phyloP scores from a whole-genome alignment of 53 echinoderm and acorn worm species.

The Glandiceps talaboti region DNA sequence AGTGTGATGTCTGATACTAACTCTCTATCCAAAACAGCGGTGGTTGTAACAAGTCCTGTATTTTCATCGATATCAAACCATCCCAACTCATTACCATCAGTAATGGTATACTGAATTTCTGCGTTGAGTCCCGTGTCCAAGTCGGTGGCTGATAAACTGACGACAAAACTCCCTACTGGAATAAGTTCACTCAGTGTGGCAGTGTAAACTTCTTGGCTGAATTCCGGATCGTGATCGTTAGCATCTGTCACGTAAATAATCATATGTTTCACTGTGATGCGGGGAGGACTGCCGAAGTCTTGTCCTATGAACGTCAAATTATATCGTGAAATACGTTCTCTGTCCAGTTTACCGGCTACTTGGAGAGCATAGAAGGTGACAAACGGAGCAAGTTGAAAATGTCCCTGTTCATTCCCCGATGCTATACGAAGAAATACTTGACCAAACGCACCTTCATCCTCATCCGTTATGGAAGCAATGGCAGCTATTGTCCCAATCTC shows the following conservation, averaged over 20 bases:
- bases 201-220: conserved; percentile 32
- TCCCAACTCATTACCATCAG: conserved; percentile 48
- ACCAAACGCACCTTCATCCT: conserved; percentile 59
- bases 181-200: conserved; percentile 45
- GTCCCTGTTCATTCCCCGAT: conserved; percentile 50
- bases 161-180: conserved; percentile 67
- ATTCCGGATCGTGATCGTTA: conserved; percentile 73
- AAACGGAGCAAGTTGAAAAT: conserved; percentile 32
- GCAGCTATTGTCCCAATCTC: conserved; percentile 23
- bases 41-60: conserved; percentile 70
- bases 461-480: conserved; percentile 47
- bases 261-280: conserved; percentile 19
- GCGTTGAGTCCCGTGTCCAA: conserved; percentile 70
- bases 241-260: conserved; percentile 57
- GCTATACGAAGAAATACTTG: conserved; percentile 29
- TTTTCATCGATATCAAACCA: conserved; percentile 71
- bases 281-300: conserved; percentile 55
- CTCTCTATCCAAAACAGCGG: conserved; percentile 47
- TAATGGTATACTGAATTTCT: conserved; percentile 47
- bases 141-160: conserved; percentile 67
- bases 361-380: conserved; percentile 20
- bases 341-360: conserved; percentile 39
- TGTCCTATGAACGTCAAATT: conserved; percentile 58
- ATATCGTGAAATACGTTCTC: conserved; percentile 52
- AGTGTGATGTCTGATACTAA: conserved; percentile 42